A percentile compares a stretch with the other conserved stretches of the same genome.
Conservation (phyloP, 2,888 invertebrate genomes). For the Limnephilus rhombicus region DNA sequence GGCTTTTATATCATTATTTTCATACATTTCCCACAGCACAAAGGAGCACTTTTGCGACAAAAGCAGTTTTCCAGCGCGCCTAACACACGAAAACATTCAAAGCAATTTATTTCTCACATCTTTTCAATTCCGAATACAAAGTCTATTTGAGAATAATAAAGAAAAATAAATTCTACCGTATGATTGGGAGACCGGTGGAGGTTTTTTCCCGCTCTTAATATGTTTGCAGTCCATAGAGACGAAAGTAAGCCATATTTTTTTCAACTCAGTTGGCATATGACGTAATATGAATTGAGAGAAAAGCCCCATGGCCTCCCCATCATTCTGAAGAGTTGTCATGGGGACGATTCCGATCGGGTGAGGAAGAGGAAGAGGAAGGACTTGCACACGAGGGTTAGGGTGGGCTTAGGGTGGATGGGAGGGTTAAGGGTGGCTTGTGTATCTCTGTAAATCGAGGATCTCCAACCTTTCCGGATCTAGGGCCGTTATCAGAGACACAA, state of each 20-base stretch:
- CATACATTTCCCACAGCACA: constrained; percentile 51
- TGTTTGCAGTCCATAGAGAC: constrained; percentile 58
- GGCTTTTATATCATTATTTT: constrained; percentile 50
- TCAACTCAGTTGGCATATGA: constrained; percentile 65
- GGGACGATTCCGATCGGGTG: constrained; percentile 53
- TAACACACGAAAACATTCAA: constrained; percentile 60
- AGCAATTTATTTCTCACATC: constrained; percentile 63
- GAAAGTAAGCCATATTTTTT: constrained; percentile 63
- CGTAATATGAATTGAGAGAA: constrained; percentile 65
- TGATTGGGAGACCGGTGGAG: constrained; percentile 51
- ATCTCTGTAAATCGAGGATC: constrained; percentile 39
- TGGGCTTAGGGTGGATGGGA: constrained; percentile 27
- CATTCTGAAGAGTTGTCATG: constrained; percentile 59
- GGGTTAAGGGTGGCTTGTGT: constrained; percentile 29
- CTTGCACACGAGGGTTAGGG: not conserved
- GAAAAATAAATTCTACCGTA: constrained; percentile 58
- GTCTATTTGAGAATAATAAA: constrained; percentile 62
- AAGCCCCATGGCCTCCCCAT: constrained; percentile 57
- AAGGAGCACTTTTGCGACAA: constrained; percentile 55
- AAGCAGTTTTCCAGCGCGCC: constrained; percentile 55
- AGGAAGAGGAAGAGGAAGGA: constrained; percentile 26
- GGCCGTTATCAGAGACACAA: constrained; percentile 33
- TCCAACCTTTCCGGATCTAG: constrained; percentile 40
- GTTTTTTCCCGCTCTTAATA: constrained; percentile 51
- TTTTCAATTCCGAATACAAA: constrained; percentile 61